phyloP scores from a whole-genome alignment of 92 coral and sea anemone species.

The Zoanthus sansibaricus region DNA sequence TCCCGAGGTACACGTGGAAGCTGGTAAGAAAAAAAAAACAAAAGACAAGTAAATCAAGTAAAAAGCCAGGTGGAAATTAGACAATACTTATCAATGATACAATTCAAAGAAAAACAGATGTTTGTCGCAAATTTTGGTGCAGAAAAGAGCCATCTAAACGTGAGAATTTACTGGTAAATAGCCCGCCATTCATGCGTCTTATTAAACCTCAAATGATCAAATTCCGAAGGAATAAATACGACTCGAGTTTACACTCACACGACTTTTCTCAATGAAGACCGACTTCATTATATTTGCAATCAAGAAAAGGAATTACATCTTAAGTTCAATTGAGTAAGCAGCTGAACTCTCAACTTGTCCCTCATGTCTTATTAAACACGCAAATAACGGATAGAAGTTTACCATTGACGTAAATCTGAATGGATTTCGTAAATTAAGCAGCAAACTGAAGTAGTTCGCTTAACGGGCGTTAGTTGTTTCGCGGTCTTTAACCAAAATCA shows the following conservation, averaged over 20 bases:
- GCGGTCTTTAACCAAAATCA: slow-evolving; percentile 17
- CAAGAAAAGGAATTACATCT: not conserved
- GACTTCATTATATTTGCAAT: slow-evolving; percentile 23
- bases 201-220: slow-evolving; percentile 8
- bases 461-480: slow-evolving; percentile 46
- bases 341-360: slow-evolving; percentile 32
- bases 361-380: slow-evolving; percentile 5
- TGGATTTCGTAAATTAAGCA: slow-evolving; percentile 5
- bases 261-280: slow-evolving; percentile 14
- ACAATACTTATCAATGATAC: slow-evolving; percentile 47
- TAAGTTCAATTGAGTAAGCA: slow-evolving; percentile 21
- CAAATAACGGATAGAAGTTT: not conserved
- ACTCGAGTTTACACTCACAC: not conserved
- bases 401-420: not conserved
- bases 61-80: slow-evolving; percentile 71
- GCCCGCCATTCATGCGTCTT: slow-evolving; percentile 1
- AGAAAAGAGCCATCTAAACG: slow-evolving; percentile 30
- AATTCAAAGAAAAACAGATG: slow-evolving; percentile 37
- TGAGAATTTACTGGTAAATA: slow-evolving; percentile 8
- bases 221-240: slow-evolving; percentile 36
- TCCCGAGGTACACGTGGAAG: slow-evolving; percentile 80
- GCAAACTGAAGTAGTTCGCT: slow-evolving; percentile 17
- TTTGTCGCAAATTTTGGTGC: slow-evolving; percentile 19
- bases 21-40: slow-evolving; percentile 64
- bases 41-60: slow-evolving; percentile 57